phyloP scores from a whole-genome alignment of 2,113 vertebrate species.

The Epinephelus cyanopodus region DNA sequence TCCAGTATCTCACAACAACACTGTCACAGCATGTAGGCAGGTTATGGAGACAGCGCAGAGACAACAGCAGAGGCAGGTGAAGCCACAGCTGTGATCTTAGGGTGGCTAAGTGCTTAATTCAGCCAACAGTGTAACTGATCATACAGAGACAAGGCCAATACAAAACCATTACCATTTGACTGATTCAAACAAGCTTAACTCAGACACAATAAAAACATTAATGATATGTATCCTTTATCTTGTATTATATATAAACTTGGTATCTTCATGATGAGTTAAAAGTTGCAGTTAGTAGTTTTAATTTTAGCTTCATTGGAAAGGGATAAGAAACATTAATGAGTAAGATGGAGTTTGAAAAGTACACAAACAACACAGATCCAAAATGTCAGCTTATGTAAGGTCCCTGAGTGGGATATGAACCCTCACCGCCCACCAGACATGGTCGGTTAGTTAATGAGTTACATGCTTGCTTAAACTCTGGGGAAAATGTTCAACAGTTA shows the following conservation, averaged over 20 bases:
- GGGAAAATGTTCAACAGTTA: neutral
- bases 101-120: neutral
- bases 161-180: neutral
- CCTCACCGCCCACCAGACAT: neutral
- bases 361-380: neutral
- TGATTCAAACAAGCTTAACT: neutral
- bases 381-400: slow-evolving; percentile 1
- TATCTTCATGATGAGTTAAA: neutral
- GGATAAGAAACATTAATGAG: neutral
- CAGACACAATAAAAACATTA: neutral
- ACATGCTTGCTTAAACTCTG: neutral
- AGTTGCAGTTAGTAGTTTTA: neutral
- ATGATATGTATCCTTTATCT: neutral
- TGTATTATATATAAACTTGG: neutral
- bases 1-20: too few species aligned
- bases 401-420: neutral
- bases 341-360: neutral
- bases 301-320: neutral
- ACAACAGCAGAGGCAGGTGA: neutral
- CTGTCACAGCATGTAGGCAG: too few species aligned
- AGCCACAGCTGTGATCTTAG: neutral
- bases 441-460: neutral
- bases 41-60: too few species aligned
- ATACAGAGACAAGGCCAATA: neutral
- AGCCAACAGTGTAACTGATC: neutral